These are phyloP conservation scores for Epinephelus cyanopodus DNA, from an alignment of 2,113 vertebrate species.

Conservation along the genomic window DNA sequence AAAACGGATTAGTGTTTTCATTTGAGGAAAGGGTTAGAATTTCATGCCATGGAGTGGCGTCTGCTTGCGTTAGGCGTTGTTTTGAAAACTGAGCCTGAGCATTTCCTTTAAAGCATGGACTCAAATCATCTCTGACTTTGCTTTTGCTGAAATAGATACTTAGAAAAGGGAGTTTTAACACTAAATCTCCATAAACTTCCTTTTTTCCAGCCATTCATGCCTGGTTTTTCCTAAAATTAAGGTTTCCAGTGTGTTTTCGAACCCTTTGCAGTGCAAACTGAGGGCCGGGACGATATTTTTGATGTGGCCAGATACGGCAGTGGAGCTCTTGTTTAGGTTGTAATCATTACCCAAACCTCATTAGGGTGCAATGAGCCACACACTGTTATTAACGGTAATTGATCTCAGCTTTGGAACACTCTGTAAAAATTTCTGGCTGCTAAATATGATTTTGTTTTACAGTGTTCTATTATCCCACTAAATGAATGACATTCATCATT, in stretches of 20 bases:
- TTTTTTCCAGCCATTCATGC: neutral
- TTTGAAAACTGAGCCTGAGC: constrained; percentile 67
- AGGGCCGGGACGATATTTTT: constrained; percentile 32
- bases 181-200: constrained; percentile 18
- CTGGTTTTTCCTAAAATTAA: constrained; percentile 19
- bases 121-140: constrained; percentile 55
- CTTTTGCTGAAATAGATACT: constrained; percentile 12
- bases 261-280: constrained; percentile 6
- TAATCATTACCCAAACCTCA: constrained; percentile 76
- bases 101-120: constrained; percentile 57
- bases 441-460: constrained; percentile 73
- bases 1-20: constrained; percentile 60
- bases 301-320: constrained; percentile 66
- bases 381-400: constrained; percentile 68
- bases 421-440: constrained; percentile 49
- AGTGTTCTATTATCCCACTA: constrained; percentile 64
- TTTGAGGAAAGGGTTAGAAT: constrained; percentile 44
- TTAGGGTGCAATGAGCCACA: constrained; percentile 72
- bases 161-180: constrained; percentile 28
- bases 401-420: constrained; percentile 69
- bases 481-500: constrained; percentile 77
- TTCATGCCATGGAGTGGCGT: constrained; percentile 52
- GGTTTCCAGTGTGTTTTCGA: constrained; percentile 23
- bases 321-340: constrained; percentile 59
- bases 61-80: constrained; percentile 53